Base-by-base conservation (phyloP, 2,888 invertebrate species). In the Pachydiplax longipennis region DNA sequence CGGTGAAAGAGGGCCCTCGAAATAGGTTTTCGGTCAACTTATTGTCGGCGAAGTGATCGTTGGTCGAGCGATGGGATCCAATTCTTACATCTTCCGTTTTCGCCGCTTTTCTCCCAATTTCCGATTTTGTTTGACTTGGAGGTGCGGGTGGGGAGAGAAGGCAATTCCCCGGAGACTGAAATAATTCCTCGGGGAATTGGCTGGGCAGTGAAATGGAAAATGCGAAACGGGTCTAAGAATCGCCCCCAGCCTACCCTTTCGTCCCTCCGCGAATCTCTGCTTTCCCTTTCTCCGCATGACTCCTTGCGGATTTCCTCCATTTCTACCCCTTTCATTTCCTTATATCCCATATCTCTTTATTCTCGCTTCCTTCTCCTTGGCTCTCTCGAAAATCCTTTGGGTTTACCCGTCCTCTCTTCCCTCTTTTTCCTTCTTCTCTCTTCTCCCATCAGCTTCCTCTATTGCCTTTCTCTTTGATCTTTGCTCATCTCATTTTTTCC, bases 201-300 rank as follows among this genome's bases (percentile, higher is more conserved):
- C 44, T 22, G 83, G 83, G 58, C 87, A 65, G 61, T 87, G 61
- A 65, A 87, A 87, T 40, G 87, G 87, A 87, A 87, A 87, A 87
- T 61, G 61, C 87, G 61, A n/a, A 65, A 61, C 22, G 53, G 44
- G 12, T 82, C 82, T 44, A 25, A n/a, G 82, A n/a, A n/a, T 44
- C 82, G 25, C 13, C 48, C 44, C 44, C 81, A 15, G 22, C 37
- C 37, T 40, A n/a, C 44, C 44, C 31, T 18, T 22, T 37, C 80
- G 25, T 12, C 40, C 44, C 4, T 25, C 44, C 18, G 58, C 25
- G 65, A 65, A 65, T 65, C 22, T 65, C 65, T 4, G 65, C 44
- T 44, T 10, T 44, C 44, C 25, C 65, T 65, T 65, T 65, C 65
- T 65, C 65, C 22, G n/a, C 65, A 25, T 22, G 65, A 22, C 65